Conservation (phyloP, 64 coral and sea anemone genomes). For the Porites lutea region DNA sequence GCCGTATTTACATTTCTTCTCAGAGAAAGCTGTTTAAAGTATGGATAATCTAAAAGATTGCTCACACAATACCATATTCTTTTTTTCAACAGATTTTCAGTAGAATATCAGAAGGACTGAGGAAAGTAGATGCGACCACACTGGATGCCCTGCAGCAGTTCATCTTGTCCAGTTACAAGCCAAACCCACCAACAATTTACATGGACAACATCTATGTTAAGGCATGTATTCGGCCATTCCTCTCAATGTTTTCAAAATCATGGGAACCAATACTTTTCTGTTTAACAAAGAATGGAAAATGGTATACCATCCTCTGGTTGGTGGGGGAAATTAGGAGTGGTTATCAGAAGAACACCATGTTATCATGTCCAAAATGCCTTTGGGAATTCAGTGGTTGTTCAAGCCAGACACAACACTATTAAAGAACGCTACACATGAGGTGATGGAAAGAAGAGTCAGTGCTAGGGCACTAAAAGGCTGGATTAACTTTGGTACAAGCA, state of each 20-base stretch:
- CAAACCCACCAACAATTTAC: constrained; percentile 4
- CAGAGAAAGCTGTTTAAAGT: too few relatives aligned
- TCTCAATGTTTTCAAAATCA: constrained; percentile 45
- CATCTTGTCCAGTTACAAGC: constrained; percentile 5
- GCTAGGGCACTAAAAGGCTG: too few relatives aligned
- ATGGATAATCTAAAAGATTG: too few relatives aligned
- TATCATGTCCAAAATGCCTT: background rate
- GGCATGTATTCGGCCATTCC: constrained; percentile 49
- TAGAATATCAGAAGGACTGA: constrained; percentile 46
- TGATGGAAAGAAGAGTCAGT: background rate
- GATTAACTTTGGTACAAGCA: background rate
- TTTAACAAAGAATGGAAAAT: constrained; percentile 21
- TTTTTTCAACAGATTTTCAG: constrained; percentile 56
- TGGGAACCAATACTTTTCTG: constrained; percentile 44
- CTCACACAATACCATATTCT: too few relatives aligned
- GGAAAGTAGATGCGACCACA: constrained; percentile 41
- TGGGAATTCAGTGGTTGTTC: background rate
- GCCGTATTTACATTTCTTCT: too few relatives aligned
- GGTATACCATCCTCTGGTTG: background rate
- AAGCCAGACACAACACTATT: background rate
- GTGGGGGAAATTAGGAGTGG: background rate
- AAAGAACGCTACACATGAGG: background rate
- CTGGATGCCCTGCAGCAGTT: background rate
- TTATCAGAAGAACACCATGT: background rate
- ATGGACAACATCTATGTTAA: constrained; percentile 66